Evolutionary conservation across 2,113 vertebrate species (phyloP).

Genomic region (Anarhynchus alexandrinus): DNA sequence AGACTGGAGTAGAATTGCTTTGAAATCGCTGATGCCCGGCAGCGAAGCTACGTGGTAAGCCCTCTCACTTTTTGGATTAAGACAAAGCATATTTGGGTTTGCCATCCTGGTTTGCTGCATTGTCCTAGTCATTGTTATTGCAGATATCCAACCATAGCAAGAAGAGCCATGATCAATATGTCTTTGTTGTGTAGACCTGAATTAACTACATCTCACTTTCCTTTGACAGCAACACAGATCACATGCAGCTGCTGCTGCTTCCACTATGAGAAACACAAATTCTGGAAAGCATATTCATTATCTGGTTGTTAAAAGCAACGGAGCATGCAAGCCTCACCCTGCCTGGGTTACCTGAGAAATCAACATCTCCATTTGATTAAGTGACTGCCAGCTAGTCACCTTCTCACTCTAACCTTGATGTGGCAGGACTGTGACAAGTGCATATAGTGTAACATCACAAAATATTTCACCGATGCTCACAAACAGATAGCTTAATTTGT

Average conservation of each 20-base stretch:
- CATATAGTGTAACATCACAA: not conserved
- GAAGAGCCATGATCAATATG: not conserved
- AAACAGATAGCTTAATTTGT: slow-evolving; percentile 45
- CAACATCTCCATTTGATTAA: slow-evolving; percentile 31
- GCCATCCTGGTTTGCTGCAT: not conserved
- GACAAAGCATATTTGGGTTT: not conserved
- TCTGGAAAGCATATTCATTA: slow-evolving; percentile 66
- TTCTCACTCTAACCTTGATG: slow-evolving; percentile 47
- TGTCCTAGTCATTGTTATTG: not conserved
- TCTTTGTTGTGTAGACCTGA: slow-evolving; percentile 7
- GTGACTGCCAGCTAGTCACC: slow-evolving; percentile 29
- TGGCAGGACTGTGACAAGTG: slow-evolving; percentile 12
- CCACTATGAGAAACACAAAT: not conserved
- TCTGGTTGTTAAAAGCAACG: slow-evolving; percentile 38
- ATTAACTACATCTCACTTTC: slow-evolving; percentile 58
- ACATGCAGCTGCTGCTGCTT: slow-evolving; percentile 36
- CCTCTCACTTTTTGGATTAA: not conserved
- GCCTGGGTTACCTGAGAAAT: slow-evolving; percentile 29
- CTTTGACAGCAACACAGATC: slow-evolving; percentile 60
- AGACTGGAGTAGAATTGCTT: not conserved
- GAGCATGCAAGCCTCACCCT: slow-evolving; percentile 17
- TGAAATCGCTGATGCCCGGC: not conserved
- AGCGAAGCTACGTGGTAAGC: not conserved
- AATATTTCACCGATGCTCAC: not conserved
- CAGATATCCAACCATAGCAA: not conserved